A percentile compares a stretch with the other conserved stretches of the same genome.
phyloP scores from a whole-genome alignment of 2,888 invertebrate genomes.

The Drosophila algonquin region DNA sequence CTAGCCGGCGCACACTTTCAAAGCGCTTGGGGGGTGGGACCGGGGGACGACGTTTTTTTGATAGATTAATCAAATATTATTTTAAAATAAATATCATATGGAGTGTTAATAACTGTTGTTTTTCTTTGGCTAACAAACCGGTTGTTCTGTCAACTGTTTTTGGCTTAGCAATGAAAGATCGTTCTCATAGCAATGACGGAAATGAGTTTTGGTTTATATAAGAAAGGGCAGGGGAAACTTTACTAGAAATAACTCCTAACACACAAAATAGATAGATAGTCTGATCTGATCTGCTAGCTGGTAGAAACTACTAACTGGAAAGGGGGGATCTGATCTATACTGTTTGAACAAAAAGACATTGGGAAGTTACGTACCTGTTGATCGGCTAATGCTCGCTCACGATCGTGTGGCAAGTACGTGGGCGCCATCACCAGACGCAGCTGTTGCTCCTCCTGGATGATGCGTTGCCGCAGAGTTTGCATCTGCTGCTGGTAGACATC shows the following conservation, averaged over 20 bases:
- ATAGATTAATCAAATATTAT: constrained; percentile 36
- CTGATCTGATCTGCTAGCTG: constrained; percentile 37
- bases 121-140: constrained; percentile 13
- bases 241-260: constrained; percentile 32
- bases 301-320: constrained; percentile 24
- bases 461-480: constrained; percentile 91
- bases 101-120: constrained; percentile 66
- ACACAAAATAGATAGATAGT: constrained; percentile 8
- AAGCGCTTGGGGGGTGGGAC: constrained; percentile 16
- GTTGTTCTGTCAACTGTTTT: constrained; percentile 78
- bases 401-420: constrained; percentile 92
- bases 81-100: constrained; percentile 29
- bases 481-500: constrained; percentile 95
- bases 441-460: constrained; percentile 94
- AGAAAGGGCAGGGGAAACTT: constrained; percentile 16
- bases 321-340: constrained; percentile 1
- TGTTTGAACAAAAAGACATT: constrained; percentile 11
- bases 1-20: constrained; percentile 60
- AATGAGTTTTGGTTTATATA: constrained; percentile 45
- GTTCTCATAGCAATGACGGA: constrained; percentile 62
- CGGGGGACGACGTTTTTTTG: constrained; percentile 9
- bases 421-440: constrained; percentile 92
- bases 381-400: constrained; percentile 91
- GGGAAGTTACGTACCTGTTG: constrained; percentile 90
- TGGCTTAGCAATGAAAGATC: constrained; percentile 39